These are phyloP conservation scores for Lutraria rhynchaena DNA, from an alignment of 1,140 invertebrate genomes.

Conservation along the genomic window DNA sequence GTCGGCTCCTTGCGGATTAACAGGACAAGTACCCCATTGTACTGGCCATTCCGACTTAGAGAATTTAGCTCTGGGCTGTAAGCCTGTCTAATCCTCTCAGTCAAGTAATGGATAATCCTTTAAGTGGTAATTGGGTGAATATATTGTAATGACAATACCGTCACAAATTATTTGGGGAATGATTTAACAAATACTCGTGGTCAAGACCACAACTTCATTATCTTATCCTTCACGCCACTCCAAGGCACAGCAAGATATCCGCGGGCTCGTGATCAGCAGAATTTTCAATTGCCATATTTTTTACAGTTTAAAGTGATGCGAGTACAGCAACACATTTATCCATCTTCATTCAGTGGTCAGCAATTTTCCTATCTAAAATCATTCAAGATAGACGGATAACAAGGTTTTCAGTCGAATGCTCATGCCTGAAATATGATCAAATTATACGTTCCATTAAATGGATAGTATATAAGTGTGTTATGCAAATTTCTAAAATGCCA, in stretches of 20 bases:
- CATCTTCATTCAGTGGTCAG: no score
- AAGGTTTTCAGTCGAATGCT: no score
- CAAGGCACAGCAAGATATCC: slow-evolving; percentile 10
- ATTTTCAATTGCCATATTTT: no score
- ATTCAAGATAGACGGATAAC: no score
- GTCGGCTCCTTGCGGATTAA: slow-evolving; percentile 23
- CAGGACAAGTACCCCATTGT: slow-evolving; percentile 25
- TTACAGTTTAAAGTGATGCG: no score
- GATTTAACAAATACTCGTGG: slow-evolving; percentile 46
- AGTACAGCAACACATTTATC: no score
- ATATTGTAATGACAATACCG: slow-evolving; percentile 9
- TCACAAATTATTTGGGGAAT: slow-evolving; percentile 1
- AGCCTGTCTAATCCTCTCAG: slow-evolving; percentile 22
- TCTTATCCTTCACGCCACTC: neutral
- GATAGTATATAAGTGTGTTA: no score
- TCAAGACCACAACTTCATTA: slow-evolving; percentile 28
- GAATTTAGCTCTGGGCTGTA: slow-evolving; percentile 37
- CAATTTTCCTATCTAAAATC: no score
- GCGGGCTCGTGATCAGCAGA: no score
- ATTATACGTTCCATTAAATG: no score
- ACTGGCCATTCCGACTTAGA: neutral
- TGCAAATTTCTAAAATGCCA: no score
- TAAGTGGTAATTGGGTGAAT: slow-evolving; percentile 30
- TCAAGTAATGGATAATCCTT: slow-evolving; percentile 42
- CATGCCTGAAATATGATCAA: no score